A percentile compares a stretch with the other conserved stretches of the same genome.
Conservation (phyloP, 2,888 invertebrate genomes). For the Masnerella sp. region DNA sequence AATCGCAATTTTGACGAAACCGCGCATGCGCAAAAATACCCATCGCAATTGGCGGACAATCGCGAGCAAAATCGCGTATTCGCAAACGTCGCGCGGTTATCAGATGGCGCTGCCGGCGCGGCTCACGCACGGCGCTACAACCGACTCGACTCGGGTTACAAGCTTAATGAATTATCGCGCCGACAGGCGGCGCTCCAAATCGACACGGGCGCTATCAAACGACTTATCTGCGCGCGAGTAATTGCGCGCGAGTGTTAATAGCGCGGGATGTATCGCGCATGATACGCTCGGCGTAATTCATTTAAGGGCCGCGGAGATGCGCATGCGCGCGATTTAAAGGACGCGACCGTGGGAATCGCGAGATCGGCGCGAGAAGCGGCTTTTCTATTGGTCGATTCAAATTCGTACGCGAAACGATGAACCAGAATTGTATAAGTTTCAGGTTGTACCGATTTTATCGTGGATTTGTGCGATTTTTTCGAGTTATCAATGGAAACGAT, state of each 20-base stretch:
- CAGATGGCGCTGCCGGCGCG: constrained; percentile 52
- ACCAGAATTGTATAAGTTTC: no score
- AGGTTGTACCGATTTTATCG: no score
- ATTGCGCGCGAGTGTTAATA: constrained; percentile 65
- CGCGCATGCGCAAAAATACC: no score
- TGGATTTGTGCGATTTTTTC: no score
- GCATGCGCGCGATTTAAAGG: constrained; percentile 23
- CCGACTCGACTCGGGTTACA: constrained; percentile 47
- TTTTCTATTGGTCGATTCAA: no score
- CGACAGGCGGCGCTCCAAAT: constrained; percentile 54
- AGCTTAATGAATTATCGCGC: constrained; percentile 57
- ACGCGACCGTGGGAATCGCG: constrained; percentile 15
- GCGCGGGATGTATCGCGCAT: constrained; percentile 61
- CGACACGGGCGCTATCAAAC: constrained; percentile 52
- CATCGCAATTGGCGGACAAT: no score
- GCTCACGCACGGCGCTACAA: constrained; percentile 56
- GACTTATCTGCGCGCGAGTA: constrained; percentile 60
- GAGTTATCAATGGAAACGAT: no score
- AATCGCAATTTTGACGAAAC: no score
- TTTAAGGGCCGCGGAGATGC: constrained; percentile 57
- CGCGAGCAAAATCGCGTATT: constrained; percentile 34
- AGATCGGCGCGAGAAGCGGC: background rate
- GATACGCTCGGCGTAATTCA: constrained; percentile 57
- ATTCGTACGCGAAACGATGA: no score
- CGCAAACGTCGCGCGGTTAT: constrained; percentile 42